Percentiles rank a stretch among this genome's conserved stretches.
Evolutionary conservation across 2,113 vertebrate genomes (phyloP).

Genomic region (Gasterosteus aculeatus): DNA sequence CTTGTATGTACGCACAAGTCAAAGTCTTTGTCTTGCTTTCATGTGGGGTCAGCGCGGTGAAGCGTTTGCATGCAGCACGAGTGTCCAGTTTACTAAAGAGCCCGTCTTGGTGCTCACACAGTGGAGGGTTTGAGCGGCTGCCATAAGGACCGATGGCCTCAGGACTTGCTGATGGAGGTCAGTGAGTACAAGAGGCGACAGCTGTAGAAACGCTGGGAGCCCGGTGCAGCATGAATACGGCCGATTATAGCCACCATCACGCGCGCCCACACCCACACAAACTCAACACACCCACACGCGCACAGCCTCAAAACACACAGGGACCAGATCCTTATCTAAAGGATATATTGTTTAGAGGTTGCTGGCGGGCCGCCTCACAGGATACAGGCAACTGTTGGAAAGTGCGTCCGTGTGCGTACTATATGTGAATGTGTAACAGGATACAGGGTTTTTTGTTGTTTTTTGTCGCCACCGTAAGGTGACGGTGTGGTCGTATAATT

Average conservation of each 20-base stretch:
- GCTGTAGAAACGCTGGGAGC: constrained; percentile 77
- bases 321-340: constrained; percentile 78
- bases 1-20: neutral
- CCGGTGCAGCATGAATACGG: constrained; percentile 72
- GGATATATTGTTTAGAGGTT: constrained; percentile 76
- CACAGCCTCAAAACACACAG: constrained; percentile 47
- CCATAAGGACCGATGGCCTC: constrained; percentile 66
- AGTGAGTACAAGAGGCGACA: constrained; percentile 76
- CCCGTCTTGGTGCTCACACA: constrained; percentile 28
- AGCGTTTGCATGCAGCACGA: constrained; percentile 28
- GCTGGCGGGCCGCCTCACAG: constrained; percentile 57
- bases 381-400: constrained; percentile 66
- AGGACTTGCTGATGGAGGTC: constrained; percentile 73
- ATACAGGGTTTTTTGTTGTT: constrained; percentile 31
- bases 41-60: constrained; percentile 9
- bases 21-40: neutral
- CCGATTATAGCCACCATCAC: constrained; percentile 65
- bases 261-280: constrained; percentile 20
- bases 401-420: constrained; percentile 48
- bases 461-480: neutral
- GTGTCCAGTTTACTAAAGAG: neutral
- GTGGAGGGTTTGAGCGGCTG: constrained; percentile 60
- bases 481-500: constrained; percentile 15
- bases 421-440: constrained; percentile 26
- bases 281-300: constrained; percentile 23